phyloP scores from a whole-genome alignment of 2,113 vertebrate genomes.

The Salvelinus namaycush region DNA sequence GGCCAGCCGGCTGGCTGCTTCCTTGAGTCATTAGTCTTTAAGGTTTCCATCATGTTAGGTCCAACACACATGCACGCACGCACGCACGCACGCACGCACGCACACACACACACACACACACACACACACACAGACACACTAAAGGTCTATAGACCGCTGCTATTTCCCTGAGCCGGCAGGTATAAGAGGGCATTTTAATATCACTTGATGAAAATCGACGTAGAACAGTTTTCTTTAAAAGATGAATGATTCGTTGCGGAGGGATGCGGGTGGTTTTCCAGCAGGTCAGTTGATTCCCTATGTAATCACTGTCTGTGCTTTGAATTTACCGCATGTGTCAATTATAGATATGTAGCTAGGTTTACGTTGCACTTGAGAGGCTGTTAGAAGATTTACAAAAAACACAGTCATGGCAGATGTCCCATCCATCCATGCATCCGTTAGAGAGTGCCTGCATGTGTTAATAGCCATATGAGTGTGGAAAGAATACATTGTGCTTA shows the following conservation, averaged over 20 bases:
- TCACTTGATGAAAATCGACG: constrained; percentile 61
- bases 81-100: too few species aligned
- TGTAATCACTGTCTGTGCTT: constrained; percentile 47
- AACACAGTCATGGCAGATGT: neutral
- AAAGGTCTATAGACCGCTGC: too few species aligned
- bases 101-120: too few species aligned
- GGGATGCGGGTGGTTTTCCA: constrained; percentile 64
- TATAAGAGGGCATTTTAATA: constrained; percentile 70
- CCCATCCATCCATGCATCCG: neutral
- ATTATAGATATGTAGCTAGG: constrained; percentile 41
- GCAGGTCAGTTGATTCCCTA: constrained; percentile 59
- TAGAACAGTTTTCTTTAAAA: constrained; percentile 71
- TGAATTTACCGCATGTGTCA: constrained; percentile 56
- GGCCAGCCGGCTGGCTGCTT: constrained; percentile 34
- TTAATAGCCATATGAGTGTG: neutral
- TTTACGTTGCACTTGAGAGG: constrained; percentile 32
- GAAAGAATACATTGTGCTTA: too few species aligned
- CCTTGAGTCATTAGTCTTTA: constrained; percentile 67
- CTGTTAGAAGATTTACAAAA: constrained; percentile 25
- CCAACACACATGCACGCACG: constrained; percentile 13
- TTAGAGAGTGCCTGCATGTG: neutral
- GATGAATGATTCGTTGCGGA: constrained; percentile 56
- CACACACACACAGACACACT: too few species aligned
- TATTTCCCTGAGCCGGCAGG: constrained; percentile 22
- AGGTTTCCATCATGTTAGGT: constrained; percentile 58